These are phyloP conservation scores for Ctenopoma multispine DNA, from an alignment of 2,797 vertebrate genomes.

Conservation along the genomic window DNA sequence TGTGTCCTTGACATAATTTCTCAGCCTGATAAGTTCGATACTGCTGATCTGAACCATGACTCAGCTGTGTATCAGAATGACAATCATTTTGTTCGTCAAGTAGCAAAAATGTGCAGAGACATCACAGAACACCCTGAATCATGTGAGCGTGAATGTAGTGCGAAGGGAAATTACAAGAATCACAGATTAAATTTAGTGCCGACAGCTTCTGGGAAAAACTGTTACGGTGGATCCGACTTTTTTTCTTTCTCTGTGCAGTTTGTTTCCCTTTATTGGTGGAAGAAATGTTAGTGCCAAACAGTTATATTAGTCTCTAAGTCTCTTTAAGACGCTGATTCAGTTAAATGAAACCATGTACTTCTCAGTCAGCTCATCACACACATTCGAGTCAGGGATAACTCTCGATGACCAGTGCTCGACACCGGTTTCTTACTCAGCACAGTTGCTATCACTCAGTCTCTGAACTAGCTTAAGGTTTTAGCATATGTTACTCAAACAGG, in stretches of 20 bases:
- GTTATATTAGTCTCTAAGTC: too few relatives aligned
- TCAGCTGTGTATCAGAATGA: slow-evolving; percentile 19
- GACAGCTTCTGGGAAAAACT: background rate
- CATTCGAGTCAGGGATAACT: too few relatives aligned
- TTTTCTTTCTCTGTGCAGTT: background rate
- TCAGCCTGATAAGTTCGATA: slow-evolving; percentile 4
- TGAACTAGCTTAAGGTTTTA: too few relatives aligned
- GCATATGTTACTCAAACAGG: too few relatives aligned
- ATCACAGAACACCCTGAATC: background rate
- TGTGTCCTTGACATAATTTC: background rate
- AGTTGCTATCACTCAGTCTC: too few relatives aligned
- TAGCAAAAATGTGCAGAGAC: background rate
- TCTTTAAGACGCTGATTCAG: too few relatives aligned
- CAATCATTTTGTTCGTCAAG: background rate
- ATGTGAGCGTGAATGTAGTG: background rate
- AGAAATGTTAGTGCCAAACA: too few relatives aligned
- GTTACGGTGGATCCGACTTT: background rate
- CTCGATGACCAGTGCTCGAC: too few relatives aligned
- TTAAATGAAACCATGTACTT: too few relatives aligned
- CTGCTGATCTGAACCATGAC: background rate
- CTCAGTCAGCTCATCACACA: too few relatives aligned
- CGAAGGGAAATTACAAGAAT: background rate
- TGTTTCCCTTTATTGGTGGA: too few relatives aligned
- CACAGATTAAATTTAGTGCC: background rate
- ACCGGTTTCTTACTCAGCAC: too few relatives aligned